Conservation (phyloP, 2,888 invertebrate genomes). For the Pollenia labialis region DNA sequence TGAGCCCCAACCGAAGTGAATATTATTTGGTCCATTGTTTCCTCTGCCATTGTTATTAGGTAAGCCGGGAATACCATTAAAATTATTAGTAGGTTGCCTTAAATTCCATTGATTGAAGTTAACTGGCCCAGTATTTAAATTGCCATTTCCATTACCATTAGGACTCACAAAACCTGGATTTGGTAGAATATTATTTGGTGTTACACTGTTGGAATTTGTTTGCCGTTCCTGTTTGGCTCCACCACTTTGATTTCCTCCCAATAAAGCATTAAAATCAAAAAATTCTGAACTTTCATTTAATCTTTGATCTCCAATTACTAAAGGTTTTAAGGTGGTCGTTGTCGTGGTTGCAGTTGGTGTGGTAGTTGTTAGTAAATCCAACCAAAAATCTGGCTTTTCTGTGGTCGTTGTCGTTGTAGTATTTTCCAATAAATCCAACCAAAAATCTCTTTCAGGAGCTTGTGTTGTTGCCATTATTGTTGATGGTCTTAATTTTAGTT, state of each 20-base stretch:
- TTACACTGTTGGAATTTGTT: neutral
- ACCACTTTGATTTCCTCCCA: slow-evolving; percentile 33
- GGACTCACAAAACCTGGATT: neutral
- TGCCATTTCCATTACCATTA: neutral
- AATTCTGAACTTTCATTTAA: slow-evolving; percentile 70
- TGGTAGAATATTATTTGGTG: neutral
- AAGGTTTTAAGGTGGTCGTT: slow-evolving; percentile 71
- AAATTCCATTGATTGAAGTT: slow-evolving; percentile 56
- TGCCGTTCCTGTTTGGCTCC: neutral
- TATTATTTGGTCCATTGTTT: slow-evolving; percentile 26
- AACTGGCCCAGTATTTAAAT: slow-evolving; percentile 28
- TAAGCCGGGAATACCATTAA: neutral
- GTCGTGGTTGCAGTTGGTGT: slow-evolving; percentile 57
- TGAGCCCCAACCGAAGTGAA: slow-evolving; percentile 16
- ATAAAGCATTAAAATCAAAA: slow-evolving; percentile 75
- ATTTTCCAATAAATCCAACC: slow-evolving; percentile 68
- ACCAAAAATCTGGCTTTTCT: slow-evolving; percentile 59
- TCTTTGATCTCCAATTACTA: slow-evolving; percentile 69
- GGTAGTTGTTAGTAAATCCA: slow-evolving; percentile 52
- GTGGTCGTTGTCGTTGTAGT: slow-evolving; percentile 64
- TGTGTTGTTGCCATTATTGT: slow-evolving; percentile 40
- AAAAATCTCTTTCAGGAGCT: slow-evolving; percentile 63
- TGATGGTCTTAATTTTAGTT: slow-evolving; percentile 41
- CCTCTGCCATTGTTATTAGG: neutral
- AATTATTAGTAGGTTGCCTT: neutral